Conservation (phyloP, 2,888 invertebrate genomes). For the Hirtodrosophila trivittata region DNA sequence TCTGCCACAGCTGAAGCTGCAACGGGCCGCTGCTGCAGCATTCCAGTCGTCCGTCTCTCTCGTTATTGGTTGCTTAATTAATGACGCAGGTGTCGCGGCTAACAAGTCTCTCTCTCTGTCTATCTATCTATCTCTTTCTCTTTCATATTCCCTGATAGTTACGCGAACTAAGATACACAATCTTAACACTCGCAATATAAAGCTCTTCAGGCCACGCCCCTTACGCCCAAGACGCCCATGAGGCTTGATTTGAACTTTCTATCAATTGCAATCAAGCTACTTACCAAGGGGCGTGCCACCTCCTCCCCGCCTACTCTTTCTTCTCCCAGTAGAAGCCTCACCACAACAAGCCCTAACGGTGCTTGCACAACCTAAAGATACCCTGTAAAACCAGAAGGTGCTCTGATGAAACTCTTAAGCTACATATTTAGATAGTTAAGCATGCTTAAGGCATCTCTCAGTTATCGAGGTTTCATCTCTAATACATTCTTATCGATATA, state of each 20-base stretch:
- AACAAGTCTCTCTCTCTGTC: constrained; percentile 45
- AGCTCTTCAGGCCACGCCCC: constrained; percentile 10
- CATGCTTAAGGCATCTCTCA: too few relatives aligned
- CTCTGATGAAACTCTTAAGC: too few relatives aligned
- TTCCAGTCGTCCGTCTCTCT: constrained; percentile 45
- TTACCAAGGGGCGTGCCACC: constrained; percentile 31
- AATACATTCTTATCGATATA: too few relatives aligned
- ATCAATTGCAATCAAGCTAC: constrained; percentile 50
- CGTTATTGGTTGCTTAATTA: constrained; percentile 66
- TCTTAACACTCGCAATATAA: constrained; percentile 16
- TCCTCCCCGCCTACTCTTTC: background rate
- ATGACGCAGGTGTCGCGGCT: constrained; percentile 70
- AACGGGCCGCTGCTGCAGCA: constrained; percentile 15
- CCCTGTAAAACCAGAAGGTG: constrained; percentile 15
- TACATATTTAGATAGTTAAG: too few relatives aligned
- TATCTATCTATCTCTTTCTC: too few relatives aligned
- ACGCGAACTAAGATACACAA: constrained; percentile 16
- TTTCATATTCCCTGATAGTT: background rate
- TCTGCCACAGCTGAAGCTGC: constrained; percentile 19
- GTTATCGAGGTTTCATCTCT: too few relatives aligned
- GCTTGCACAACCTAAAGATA: constrained; percentile 18
- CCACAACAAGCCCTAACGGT: background rate
- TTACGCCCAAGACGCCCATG: constrained; percentile 44
- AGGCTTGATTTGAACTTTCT: constrained; percentile 41
- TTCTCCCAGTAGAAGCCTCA: background rate